Evolutionary conservation across 2,113 vertebrate genomes (phyloP).

Genomic region (Phaetusa simplex): DNA sequence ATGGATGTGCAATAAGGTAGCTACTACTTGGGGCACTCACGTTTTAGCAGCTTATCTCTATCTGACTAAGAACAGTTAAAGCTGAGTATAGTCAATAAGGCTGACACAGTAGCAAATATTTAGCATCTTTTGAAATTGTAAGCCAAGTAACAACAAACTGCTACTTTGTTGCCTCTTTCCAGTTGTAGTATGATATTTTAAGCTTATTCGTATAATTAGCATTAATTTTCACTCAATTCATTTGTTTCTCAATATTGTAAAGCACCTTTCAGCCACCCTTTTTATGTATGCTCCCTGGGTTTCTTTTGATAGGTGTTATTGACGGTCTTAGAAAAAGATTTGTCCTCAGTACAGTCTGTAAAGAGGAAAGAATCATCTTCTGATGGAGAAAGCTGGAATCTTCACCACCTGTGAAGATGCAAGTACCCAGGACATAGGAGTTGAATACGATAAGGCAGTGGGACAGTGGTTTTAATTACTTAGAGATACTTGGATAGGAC

Average conservation of each 20-base stretch:
- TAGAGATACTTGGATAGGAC: not conserved
- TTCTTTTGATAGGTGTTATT: not conserved
- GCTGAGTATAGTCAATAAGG: not conserved
- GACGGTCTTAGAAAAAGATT: not conserved
- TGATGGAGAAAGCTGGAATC: conserved; percentile 23
- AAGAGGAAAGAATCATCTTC: not conserved
- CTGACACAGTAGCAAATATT: not conserved
- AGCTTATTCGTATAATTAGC: not conserved
- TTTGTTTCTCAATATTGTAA: not conserved
- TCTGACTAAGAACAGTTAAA: not conserved
- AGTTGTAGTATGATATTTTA: not conserved
- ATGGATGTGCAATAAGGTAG: not conserved
- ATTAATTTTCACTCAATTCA: not conserved
- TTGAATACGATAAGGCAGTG: not conserved
- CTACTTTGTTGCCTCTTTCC: not conserved
- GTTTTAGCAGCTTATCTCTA: not conserved
- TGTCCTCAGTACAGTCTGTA: not conserved
- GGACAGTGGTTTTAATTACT: not conserved
- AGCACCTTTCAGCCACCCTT: not conserved
- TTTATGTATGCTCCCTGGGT: not conserved
- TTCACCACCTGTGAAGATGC: not conserved
- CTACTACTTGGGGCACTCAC: not conserved
- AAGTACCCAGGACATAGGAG: not conserved
- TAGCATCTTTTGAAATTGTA: not conserved
- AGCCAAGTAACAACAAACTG: not conserved